phyloP scores from a whole-genome alignment of 2,797 vertebrate species.

The Centropyge bicolor region DNA sequence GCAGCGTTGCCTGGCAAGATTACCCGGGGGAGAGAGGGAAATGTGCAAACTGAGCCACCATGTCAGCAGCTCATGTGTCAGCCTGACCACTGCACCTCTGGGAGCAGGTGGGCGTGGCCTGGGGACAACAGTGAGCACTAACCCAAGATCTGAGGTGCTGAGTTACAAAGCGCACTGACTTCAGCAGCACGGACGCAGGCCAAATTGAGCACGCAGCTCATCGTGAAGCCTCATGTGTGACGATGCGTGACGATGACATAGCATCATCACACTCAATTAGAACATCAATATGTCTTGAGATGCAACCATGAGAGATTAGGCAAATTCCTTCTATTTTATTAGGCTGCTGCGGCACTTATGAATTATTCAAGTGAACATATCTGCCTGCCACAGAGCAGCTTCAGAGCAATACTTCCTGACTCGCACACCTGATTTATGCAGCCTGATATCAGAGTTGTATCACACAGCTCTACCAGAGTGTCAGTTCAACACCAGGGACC shows the following conservation, averaged over 20 bases:
- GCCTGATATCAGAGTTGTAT: constrained; percentile 27
- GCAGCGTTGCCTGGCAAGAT: constrained; percentile 62
- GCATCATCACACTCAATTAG: background rate
- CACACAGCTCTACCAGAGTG: constrained; percentile 40
- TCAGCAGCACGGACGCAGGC: background rate
- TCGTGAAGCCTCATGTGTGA: no score
- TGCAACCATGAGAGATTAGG: background rate
- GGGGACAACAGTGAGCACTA: constrained; percentile 4
- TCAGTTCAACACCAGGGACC: constrained; percentile 51
- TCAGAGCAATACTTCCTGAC: constrained; percentile 26
- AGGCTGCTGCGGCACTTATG: constrained; percentile 13
- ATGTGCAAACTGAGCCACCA: constrained; percentile 54
- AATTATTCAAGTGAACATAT: constrained; percentile 53
- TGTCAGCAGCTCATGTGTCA: constrained; percentile 67
- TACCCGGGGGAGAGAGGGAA: constrained; percentile 52
- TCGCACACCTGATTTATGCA: constrained; percentile 52
- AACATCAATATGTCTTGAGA: background rate
- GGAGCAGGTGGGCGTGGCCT: constrained; percentile 53
- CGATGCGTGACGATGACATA: no score
- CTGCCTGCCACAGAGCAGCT: constrained; percentile 13
- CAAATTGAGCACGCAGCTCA: no score
- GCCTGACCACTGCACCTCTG: constrained; percentile 54
- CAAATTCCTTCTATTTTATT: background rate
- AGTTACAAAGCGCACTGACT: constrained; percentile 43
- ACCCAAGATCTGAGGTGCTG: constrained; percentile 34